Percentiles rank a stretch among this genome's conserved stretches.
Conservation (phyloP, 2,888 invertebrate species). For the Orthonychiurus folsomi region DNA sequence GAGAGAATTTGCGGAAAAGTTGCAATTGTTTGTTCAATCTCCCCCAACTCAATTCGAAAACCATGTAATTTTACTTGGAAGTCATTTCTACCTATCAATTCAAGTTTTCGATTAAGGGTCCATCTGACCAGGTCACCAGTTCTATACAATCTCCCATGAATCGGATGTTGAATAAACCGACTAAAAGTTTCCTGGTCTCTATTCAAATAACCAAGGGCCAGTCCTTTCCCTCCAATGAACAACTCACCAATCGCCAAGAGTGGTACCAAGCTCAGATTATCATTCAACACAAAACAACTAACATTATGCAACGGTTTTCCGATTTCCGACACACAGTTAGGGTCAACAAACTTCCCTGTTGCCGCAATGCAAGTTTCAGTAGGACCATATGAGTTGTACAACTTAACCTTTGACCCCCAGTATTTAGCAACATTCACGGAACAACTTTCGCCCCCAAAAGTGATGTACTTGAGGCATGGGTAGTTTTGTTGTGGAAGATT, state of each 20-base stretch:
- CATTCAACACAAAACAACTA: constrained; percentile 12
- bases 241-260: constrained; percentile 15
- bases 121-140: neutral
- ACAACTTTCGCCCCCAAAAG: too few species aligned
- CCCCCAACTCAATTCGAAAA: constrained; percentile 1
- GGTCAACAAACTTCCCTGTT: neutral
- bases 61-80: constrained; percentile 1
- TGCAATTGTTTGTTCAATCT: neutral
- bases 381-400: constrained; percentile 20
- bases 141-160: neutral
- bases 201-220: constrained; percentile 13
- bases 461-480: too few species aligned
- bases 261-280: constrained; percentile 3
- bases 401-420: too few species aligned
- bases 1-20: neutral
- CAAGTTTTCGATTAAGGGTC: neutral
- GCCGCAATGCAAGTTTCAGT: neutral
- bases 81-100: constrained; percentile 3
- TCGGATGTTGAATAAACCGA: constrained; percentile 16
- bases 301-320: constrained; percentile 13
- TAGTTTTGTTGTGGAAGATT: too few species aligned
- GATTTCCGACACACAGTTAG: neutral
- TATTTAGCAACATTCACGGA: too few species aligned
- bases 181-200: constrained; percentile 9
- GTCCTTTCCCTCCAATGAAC: constrained; percentile 15